Conservation (phyloP, 2,797 vertebrate species). For the Taenioides sp. region DNA sequence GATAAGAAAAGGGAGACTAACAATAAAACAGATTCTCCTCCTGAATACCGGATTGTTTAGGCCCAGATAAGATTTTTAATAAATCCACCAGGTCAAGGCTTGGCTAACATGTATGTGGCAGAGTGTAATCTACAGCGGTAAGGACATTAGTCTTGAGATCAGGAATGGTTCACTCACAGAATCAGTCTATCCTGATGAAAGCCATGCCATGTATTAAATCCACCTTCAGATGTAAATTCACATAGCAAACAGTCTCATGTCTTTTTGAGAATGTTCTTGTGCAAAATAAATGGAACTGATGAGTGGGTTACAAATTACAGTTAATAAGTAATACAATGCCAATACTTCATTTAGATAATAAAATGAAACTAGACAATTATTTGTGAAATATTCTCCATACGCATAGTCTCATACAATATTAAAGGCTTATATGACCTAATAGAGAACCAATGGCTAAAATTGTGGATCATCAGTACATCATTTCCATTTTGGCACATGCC, state of each 20-base stretch:
- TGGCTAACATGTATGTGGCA: conserved; percentile 37
- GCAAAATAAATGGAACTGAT: conserved; percentile 24
- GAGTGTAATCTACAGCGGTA: conserved; percentile 45
- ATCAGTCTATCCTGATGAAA: conserved; percentile 30
- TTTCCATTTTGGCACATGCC: conserved; percentile 60
- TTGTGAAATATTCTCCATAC: conserved; percentile 30
- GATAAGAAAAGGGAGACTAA: conserved; percentile 16
- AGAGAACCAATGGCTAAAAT: conserved; percentile 45
- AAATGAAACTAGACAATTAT: conserved; percentile 34
- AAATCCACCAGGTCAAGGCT: conserved; percentile 48
- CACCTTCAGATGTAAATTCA: conserved; percentile 25
- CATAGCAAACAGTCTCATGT: conserved; percentile 34
- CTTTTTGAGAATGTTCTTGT: conserved; percentile 39
- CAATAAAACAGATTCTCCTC: conserved; percentile 6
- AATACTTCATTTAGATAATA: conserved; percentile 47
- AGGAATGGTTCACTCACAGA: conserved; percentile 57
- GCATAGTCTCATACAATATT: conserved; percentile 27
- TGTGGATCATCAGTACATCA: conserved; percentile 31
- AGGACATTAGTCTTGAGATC: conserved; percentile 62
- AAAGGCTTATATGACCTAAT: conserved; percentile 28
- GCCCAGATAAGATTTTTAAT: conserved; percentile 25
- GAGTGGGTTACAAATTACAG: conserved; percentile 43
- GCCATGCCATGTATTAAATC: conserved; percentile 14
- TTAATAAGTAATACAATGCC: conserved; percentile 36
- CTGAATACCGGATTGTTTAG: conserved; percentile 25